Evolutionary conservation across 2,888 invertebrate species (phyloP).

Genomic region (Therioaphis trifolii): DNA sequence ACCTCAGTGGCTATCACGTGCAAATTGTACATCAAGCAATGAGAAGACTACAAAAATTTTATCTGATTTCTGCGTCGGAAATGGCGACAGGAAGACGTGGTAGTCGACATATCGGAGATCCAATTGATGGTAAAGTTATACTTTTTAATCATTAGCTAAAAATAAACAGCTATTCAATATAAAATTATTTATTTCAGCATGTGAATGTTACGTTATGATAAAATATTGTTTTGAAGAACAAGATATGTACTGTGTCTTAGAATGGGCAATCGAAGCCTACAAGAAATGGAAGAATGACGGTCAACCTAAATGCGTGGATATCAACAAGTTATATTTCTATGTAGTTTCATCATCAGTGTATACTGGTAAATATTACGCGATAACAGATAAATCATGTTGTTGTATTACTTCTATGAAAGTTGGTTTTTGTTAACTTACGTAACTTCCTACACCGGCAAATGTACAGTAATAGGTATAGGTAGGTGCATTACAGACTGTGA

Average conservation of each 20-base stretch:
- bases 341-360: background rate
- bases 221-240: slow-evolving; percentile 3
- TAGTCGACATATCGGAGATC: background rate
- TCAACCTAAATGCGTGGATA: background rate
- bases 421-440: too few relatives aligned
- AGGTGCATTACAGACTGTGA: too few relatives aligned
- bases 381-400: too few relatives aligned
- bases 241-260: background rate
- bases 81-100: slow-evolving; percentile 1
- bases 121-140: background rate
- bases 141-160: background rate
- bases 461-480: too few relatives aligned
- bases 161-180: background rate
- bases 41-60: slow-evolving; percentile 10
- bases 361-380: background rate
- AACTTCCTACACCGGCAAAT: too few relatives aligned
- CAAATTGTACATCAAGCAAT: background rate
- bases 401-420: too few relatives aligned
- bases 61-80: background rate
- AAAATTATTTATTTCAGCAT: background rate
- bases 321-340: background rate
- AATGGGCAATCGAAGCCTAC: slow-evolving; percentile 12
- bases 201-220: slow-evolving; percentile 6
- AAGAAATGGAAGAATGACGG: slow-evolving; percentile 5
- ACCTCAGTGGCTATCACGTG: background rate